phyloP scores from a whole-genome alignment of 2,113 vertebrate genomes.

The Callorhinus ursinus region DNA sequence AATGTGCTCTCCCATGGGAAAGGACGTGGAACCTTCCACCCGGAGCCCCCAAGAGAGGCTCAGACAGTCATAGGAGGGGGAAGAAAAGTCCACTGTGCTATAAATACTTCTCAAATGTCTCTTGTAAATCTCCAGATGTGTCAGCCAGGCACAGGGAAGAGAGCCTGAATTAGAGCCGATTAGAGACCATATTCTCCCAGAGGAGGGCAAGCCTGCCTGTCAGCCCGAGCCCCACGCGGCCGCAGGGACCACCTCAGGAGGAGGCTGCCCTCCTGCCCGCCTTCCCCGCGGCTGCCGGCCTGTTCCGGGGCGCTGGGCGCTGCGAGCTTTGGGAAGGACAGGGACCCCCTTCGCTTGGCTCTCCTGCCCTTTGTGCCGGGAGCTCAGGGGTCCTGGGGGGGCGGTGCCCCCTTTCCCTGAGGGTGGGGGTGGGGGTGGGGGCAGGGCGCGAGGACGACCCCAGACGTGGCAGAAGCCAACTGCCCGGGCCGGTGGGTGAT shows the following conservation, averaged over 20 bases:
- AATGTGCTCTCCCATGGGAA: constrained; percentile 35
- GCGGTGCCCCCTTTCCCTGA: constrained; percentile 35
- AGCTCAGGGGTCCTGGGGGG: neutral
- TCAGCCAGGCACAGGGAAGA: constrained; percentile 72
- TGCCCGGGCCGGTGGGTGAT: constrained; percentile 86
- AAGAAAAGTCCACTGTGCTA: constrained; percentile 29
- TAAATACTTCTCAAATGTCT: constrained; percentile 76
- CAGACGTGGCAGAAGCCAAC: constrained; percentile 81
- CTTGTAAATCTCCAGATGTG: constrained; percentile 80
- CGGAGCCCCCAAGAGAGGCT: neutral
- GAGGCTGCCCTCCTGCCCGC: constrained; percentile 28
- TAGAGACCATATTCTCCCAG: constrained; percentile 69
- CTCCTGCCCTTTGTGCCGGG: neutral
- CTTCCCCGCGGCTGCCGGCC: constrained; percentile 21
- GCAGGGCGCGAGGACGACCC: constrained; percentile 37
- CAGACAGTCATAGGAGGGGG: neutral
- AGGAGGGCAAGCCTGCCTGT: constrained; percentile 73
- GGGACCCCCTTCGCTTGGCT: neutral
- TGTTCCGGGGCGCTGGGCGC: neutral
- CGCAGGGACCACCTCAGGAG: constrained; percentile 17
- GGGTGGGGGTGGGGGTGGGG: neutral
- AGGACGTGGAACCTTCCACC: constrained; percentile 45
- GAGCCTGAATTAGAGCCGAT: constrained; percentile 72
- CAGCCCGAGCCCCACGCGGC: constrained; percentile 9
- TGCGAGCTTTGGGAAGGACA: constrained; percentile 49